Evolutionary conservation across 1,140 invertebrate species (phyloP).

Genomic region (Arion vulgaris): DNA sequence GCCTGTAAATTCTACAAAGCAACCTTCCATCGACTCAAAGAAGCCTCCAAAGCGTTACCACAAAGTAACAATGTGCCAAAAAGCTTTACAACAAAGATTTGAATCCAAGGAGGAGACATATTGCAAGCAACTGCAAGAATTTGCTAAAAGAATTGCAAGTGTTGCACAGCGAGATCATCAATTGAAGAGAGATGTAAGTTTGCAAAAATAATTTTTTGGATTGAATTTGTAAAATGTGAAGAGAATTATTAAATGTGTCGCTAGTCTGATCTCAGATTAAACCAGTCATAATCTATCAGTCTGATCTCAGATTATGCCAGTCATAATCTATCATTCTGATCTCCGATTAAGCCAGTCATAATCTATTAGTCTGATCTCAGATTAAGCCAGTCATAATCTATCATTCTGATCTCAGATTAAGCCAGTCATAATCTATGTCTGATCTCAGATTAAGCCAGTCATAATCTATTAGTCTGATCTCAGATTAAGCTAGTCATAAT

Average conservation of each 20-base stretch:
- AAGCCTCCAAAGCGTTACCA: no score
- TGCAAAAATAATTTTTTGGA: not conserved
- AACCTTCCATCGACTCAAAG: not conserved
- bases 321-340: not conserved
- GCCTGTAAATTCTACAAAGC: no score
- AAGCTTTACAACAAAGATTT: not conserved
- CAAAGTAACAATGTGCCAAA: not conserved
- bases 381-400: not conserved
- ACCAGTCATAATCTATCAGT: not conserved
- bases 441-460: not conserved
- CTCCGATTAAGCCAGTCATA: no score
- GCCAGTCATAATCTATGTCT: no score
- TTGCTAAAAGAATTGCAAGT: not conserved
- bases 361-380: not conserved
- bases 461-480: not conserved
- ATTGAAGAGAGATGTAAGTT: not conserved
- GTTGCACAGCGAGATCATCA: not conserved
- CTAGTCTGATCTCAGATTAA: no score
- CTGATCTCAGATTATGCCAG: not conserved
- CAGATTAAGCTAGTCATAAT: no score
- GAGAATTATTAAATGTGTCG: no score
- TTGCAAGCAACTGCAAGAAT: not conserved
- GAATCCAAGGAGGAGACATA: not conserved
- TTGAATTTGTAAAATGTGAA: not conserved
- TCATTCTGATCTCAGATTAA: not conserved